Evolutionary conservation across 1,140 invertebrate species (phyloP).

Genomic region (Zeugodacus cucurbitae): DNA sequence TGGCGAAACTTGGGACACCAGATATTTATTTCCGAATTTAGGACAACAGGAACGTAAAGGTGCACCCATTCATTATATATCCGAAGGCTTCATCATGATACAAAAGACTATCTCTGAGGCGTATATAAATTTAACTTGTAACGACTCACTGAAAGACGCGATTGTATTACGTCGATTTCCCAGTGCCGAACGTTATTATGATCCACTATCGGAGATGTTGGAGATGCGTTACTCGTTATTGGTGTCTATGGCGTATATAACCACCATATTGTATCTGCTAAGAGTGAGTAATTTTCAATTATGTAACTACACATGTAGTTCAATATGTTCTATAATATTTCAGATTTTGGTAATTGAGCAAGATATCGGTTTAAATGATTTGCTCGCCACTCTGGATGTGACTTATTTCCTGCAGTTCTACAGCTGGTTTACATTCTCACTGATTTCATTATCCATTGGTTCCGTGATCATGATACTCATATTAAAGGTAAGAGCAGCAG

Average conservation of each 20-base stretch:
- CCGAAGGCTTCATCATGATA: background rate
- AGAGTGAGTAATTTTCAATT: background rate
- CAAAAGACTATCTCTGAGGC: background rate
- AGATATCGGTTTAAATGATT: background rate
- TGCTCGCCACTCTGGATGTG: background rate
- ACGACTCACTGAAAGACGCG: background rate
- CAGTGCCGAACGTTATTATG: background rate
- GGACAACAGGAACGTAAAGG: background rate
- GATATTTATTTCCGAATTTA: background rate
- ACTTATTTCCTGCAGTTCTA: background rate
- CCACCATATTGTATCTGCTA: background rate
- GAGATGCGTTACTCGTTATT: background rate
- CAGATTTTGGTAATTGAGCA: background rate
- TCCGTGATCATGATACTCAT: background rate
- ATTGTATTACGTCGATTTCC: background rate
- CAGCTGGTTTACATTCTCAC: background rate
- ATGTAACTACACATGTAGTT: background rate
- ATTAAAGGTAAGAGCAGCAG: background rate
- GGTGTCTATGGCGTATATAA: background rate
- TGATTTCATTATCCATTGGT: background rate
- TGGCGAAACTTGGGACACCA: constrained; percentile 13
- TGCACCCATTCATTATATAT: background rate
- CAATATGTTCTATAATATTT: background rate
- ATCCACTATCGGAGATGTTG: background rate
- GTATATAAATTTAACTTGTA: background rate